Evolutionary conservation across 2,888 invertebrate genomes (phyloP), one percentile per base, ranked within the genome.

Genomic region (Dasysyrphus albostriatus): DNA sequence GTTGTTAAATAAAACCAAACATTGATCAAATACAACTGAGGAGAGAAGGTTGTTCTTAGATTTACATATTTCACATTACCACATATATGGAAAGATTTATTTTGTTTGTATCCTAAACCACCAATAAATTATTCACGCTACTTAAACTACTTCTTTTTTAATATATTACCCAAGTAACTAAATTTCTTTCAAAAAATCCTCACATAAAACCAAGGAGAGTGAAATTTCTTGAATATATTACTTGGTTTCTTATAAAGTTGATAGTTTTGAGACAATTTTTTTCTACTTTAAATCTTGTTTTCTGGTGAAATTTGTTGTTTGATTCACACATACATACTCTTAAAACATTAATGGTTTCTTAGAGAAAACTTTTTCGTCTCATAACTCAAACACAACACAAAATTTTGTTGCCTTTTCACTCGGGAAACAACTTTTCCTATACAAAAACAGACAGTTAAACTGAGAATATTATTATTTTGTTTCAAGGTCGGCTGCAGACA

Each of bases 401-500:
- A 24, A 14, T 42, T 29, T 61, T 42, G 14, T 24, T 39, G 59
- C 24, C 42, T 42, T 61, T 61, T 44, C 42, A 61, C 29, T 61
- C 14, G 61, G 61, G 12, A 24, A 32, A 63, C 16, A 7, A 63
- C 42, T 42, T 61, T 42, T 44, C 24, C 37, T 9, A 9, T n/a
- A 24, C 19, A 29, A 42, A 61, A 61, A 61, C 39, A 59, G 19
- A 7, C 19, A 14, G 24, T 14, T 42, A 61, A 61, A 39, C 44
- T 10, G n/a, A 44, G n/a, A 63, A 47, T 10, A 63, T 63, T 63
- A 44, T 44, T 63, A 44, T 44, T 63, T 44, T 2, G 14, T 63
- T 63, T 44, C 63, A 63, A 63, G 63, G 63, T 63, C n/a, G 29
- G 12, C 14, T 47, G 16, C n/a, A 32, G n/a, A 63, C 29, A 34